Percentiles rank a stretch among this genome's conserved stretches.
Evolutionary conservation across 2,888 invertebrate species (phyloP).

Genomic region (Neoaliturus tenellus): DNA sequence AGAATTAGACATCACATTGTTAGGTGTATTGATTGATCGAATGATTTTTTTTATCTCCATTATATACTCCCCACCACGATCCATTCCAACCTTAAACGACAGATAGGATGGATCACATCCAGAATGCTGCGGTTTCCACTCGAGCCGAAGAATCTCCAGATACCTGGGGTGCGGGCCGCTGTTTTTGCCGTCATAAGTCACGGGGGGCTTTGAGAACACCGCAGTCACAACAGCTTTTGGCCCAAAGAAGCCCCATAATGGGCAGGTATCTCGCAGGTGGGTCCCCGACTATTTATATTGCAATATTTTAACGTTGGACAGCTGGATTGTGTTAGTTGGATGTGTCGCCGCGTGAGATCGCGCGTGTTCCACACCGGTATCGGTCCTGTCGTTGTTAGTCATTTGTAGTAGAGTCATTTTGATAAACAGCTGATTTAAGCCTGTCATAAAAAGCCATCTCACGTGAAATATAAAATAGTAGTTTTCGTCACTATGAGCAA

Average conservation of each 20-base stretch:
- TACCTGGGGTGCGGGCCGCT: constrained; percentile 2
- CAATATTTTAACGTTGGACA: background rate
- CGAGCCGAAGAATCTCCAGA: background rate
- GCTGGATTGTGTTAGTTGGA: background rate
- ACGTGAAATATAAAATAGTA: too few relatives aligned
- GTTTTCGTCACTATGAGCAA: too few relatives aligned
- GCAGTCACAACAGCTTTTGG: constrained; percentile 27
- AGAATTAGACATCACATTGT: too few relatives aligned
- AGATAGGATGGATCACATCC: background rate
- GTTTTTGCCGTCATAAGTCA: constrained; percentile 27
- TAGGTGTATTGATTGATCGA: too few relatives aligned
- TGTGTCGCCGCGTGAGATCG: background rate
- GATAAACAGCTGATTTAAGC: background rate
- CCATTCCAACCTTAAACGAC: background rate
- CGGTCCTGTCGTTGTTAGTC: background rate
- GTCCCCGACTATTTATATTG: constrained; percentile 12
- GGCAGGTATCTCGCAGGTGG: constrained; percentile 27
- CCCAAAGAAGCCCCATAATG: constrained; percentile 2
- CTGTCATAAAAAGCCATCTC: too few relatives aligned
- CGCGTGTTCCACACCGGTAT: background rate
- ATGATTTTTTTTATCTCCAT: background rate
- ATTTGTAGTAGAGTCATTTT: background rate
- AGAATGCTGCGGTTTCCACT: background rate
- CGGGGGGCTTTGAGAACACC: background rate
- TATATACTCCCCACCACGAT: background rate